Evolutionary conservation across 1,140 invertebrate genomes (phyloP).

Genomic region (Drosophila neocordata): DNA sequence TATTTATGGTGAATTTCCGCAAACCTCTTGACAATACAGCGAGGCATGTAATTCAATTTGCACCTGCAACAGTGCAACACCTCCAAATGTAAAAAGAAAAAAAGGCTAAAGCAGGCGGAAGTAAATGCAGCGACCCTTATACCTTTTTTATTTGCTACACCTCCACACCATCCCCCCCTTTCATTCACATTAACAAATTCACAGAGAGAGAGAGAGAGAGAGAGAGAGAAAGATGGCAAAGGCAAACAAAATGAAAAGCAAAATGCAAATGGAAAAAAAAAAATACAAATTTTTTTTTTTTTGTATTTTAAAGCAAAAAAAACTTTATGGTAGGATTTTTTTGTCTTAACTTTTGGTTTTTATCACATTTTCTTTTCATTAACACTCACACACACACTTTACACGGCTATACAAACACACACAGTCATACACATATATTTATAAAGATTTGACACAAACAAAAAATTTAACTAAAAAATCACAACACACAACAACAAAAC

Average conservation of each 20-base stretch:
- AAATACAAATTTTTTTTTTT: too few species aligned
- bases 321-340: too few species aligned
- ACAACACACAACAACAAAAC: slow-evolving; percentile 28
- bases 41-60: slow-evolving; percentile 61
- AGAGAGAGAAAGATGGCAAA: too few species aligned
- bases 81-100: slow-evolving; percentile 29
- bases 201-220: neutral
- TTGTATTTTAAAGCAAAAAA: too few species aligned
- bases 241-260: too few species aligned
- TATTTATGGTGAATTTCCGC: too few species aligned
- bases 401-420: neutral
- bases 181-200: slow-evolving; percentile 11
- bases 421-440: too few species aligned
- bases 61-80: slow-evolving; percentile 46
- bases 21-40: slow-evolving; percentile 26
- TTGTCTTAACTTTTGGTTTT: too few species aligned
- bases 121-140: slow-evolving; percentile 35
- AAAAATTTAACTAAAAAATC: too few species aligned
- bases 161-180: neutral
- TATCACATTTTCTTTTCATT: neutral
- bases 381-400: neutral
- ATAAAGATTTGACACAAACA: too few species aligned
- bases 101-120: slow-evolving; percentile 51
- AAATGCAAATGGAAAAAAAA: too few species aligned
- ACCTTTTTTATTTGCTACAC: neutral